These are phyloP conservation scores for Macrotrachela quadricornifera DNA, from an alignment of 1,140 invertebrate genomes.

Conservation along the genomic window DNA sequence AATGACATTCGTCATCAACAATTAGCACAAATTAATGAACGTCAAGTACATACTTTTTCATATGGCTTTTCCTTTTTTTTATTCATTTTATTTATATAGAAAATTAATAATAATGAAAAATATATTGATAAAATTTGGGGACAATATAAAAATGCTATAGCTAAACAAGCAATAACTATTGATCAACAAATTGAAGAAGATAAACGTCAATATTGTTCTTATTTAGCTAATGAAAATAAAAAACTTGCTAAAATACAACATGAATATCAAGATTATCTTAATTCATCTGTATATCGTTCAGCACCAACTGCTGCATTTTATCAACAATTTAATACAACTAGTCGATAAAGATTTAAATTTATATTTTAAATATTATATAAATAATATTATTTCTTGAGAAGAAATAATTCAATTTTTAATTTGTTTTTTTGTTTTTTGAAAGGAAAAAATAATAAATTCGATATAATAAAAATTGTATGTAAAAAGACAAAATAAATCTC, in stretches of 20 bases:
- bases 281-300: slow-evolving; percentile 43
- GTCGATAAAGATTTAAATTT: too few relatives aligned
- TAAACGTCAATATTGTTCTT: slow-evolving; percentile 31
- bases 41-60: slow-evolving; percentile 31
- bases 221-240: slow-evolving; percentile 41
- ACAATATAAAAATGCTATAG: slow-evolving; percentile 26
- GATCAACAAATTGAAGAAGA: slow-evolving; percentile 31
- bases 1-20: slow-evolving; percentile 45
- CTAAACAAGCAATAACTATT: slow-evolving; percentile 32
- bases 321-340: slow-evolving; percentile 50
- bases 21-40: slow-evolving; percentile 45
- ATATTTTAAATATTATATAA: too few relatives aligned
- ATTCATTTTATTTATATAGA: too few relatives aligned
- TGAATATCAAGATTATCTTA: slow-evolving; percentile 38
- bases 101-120: slow-evolving; percentile 15
- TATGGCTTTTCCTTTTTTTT: too few relatives aligned
- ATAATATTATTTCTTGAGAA: too few relatives aligned
- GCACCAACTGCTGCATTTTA: slow-evolving; percentile 44
- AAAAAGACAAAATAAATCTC: too few relatives aligned
- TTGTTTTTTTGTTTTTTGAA: too few relatives aligned
- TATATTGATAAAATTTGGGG: slow-evolving; percentile 17
- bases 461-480: too few relatives aligned
- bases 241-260: slow-evolving; percentile 42
- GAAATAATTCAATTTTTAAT: too few relatives aligned
- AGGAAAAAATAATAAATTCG: too few relatives aligned